Conservation (phyloP, 2,797 vertebrate genomes). For the Anguilla obscura region DNA sequence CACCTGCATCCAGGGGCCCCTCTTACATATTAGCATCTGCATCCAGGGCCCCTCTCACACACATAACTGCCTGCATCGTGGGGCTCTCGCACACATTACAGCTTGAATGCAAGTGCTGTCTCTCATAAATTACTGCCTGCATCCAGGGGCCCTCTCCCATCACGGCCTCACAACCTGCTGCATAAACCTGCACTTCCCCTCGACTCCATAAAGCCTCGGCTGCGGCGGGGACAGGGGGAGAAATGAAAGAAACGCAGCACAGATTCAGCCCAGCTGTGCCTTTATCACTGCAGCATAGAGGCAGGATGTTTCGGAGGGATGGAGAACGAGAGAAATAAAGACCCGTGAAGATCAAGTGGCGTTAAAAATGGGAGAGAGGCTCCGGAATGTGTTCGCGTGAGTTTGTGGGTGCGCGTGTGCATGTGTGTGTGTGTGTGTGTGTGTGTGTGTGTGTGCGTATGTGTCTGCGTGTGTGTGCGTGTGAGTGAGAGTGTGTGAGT, state of each 20-base stretch:
- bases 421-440: too few relatives aligned
- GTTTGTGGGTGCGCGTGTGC: too few relatives aligned
- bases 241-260: constrained; percentile 32
- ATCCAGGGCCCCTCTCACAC: too few relatives aligned
- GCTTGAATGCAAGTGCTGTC: too few relatives aligned
- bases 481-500: too few relatives aligned
- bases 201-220: neutral
- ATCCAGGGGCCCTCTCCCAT: neutral
- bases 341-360: constrained; percentile 44
- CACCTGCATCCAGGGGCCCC: too few relatives aligned
- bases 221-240: neutral
- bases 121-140: too few relatives aligned
- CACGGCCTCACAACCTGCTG: neutral
- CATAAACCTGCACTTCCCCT: neutral
- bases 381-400: constrained; percentile 36
- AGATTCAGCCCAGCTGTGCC: constrained; percentile 62
- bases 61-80: too few relatives aligned
- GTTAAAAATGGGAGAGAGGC: constrained; percentile 27
- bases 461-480: constrained; percentile 14
- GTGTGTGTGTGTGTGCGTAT: constrained; percentile 10
- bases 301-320: constrained; percentile 52
- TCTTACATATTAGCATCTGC: too few relatives aligned
- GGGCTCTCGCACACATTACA: too few relatives aligned
- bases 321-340: constrained; percentile 18
- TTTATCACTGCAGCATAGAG: constrained; percentile 55